Conservation (phyloP, 2,888 invertebrate species). For the Himalopsyche tibetana region DNA sequence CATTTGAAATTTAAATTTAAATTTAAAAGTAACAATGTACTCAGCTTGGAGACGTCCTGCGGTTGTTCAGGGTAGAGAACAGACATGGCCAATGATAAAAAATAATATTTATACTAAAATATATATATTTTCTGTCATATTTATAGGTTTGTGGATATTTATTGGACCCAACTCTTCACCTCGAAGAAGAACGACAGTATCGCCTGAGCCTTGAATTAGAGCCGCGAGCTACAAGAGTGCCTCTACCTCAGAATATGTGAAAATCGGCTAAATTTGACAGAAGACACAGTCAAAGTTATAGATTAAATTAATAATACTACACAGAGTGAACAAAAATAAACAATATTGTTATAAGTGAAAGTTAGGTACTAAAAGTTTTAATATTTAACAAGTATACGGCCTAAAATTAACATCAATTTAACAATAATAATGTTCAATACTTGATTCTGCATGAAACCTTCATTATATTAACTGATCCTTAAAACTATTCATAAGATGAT, state of each 20-base stretch:
- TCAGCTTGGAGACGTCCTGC: too few species aligned
- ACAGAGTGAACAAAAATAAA: neutral
- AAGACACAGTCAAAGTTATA: constrained; percentile 40
- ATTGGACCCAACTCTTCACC: constrained; percentile 85
- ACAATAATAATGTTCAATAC: too few species aligned
- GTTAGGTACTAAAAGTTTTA: too few species aligned
- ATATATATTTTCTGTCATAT: neutral
- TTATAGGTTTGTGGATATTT: constrained; percentile 81
- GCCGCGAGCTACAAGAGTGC: constrained; percentile 80
- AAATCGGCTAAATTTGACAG: constrained; percentile 33
- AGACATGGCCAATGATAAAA: neutral
- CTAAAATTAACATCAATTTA: neutral
- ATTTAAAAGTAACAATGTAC: too few species aligned
- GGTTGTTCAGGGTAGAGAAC: neutral
- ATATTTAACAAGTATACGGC: neutral
- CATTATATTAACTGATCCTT: too few species aligned
- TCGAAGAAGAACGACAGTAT: constrained; percentile 89
- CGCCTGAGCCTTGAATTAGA: constrained; percentile 89
- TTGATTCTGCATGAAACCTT: too few species aligned
- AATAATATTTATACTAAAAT: neutral
- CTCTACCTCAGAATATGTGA: constrained; percentile 68
- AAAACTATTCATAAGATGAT: too few species aligned
- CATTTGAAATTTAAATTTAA: too few species aligned
- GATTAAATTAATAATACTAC: neutral
- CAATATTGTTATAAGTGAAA: neutral